phyloP scores from a whole-genome alignment of 2,797 vertebrate genomes.

The Adrianichthys oophorus region DNA sequence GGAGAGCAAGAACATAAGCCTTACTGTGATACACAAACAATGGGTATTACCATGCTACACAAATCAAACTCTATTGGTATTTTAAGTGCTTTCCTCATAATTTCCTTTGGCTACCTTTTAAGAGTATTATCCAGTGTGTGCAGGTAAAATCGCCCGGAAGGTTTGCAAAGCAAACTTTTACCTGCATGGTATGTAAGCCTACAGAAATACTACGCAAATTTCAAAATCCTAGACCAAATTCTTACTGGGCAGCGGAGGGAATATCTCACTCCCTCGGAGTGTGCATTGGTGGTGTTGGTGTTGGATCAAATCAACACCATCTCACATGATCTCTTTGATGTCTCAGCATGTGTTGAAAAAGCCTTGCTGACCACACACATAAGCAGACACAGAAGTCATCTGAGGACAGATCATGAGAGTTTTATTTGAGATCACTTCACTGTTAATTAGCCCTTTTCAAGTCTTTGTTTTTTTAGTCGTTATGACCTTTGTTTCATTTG shows the following conservation, averaged over 20 bases:
- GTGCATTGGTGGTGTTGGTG: conserved; percentile 24
- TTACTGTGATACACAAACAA: no score
- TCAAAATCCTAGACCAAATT: conserved; percentile 61
- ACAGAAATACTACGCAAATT: conserved; percentile 41
- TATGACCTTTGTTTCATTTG: no score
- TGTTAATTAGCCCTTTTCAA: conserved; percentile 15
- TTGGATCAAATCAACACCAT: conserved; percentile 64
- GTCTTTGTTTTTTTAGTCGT: neutral
- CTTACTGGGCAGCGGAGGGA: conserved; percentile 42
- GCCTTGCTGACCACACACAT: conserved; percentile 42
- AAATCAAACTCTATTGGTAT: no score
- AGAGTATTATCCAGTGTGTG: no score
- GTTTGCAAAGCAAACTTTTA: conserved; percentile 17
- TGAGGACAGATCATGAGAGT: conserved; percentile 7
- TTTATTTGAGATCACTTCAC: conserved; percentile 15
- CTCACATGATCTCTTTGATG: conserved; percentile 50
- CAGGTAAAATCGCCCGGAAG: neutral
- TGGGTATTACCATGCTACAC: no score
- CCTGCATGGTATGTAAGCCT: conserved; percentile 22
- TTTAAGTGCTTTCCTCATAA: no score
- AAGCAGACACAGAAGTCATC: conserved; percentile 25
- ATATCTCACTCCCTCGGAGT: conserved; percentile 40
- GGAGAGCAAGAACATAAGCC: neutral
- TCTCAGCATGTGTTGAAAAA: conserved; percentile 55
- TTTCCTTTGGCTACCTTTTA: no score